Percentiles rank a stretch among this genome's conserved stretches.
phyloP scores from a whole-genome alignment of 2,888 invertebrate species.

The Eristalis tenax region DNA sequence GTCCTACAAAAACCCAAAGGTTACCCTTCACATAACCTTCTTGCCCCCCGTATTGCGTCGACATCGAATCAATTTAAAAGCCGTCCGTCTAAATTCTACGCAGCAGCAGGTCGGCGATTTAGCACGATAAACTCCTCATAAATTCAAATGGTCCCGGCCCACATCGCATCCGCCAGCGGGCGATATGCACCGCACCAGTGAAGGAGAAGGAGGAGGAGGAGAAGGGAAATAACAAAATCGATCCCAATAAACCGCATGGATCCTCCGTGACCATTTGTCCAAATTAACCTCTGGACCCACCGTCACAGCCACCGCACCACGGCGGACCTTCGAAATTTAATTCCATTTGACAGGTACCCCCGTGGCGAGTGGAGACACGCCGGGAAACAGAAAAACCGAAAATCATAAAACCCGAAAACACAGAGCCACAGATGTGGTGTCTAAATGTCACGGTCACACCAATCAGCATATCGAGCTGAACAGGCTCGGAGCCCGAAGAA shows the following conservation, averaged over 20 bases:
- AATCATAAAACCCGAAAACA: constrained; percentile 6
- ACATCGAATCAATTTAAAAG: constrained; percentile 41
- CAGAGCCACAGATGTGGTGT: not conserved
- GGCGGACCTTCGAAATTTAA: constrained; percentile 34
- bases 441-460: constrained; percentile 55
- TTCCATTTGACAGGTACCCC: constrained; percentile 42
- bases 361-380: not conserved
- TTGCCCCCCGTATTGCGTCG: not conserved
- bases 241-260: not conserved
- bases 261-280: constrained; percentile 48
- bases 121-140: constrained; percentile 39
- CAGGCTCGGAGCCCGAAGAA: not conserved
- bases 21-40: not conserved
- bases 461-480: not conserved
- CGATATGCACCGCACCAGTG: not conserved
- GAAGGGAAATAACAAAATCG: constrained; percentile 1
- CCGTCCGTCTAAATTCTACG: constrained; percentile 46
- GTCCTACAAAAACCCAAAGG: not conserved
- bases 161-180: not conserved
- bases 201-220: not conserved
- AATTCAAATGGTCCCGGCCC: constrained; percentile 31
- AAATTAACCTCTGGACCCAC: constrained; percentile 53
- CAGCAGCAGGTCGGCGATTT: constrained; percentile 4
- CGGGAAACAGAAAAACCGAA: not conserved
- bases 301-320: not conserved